A percentile compares a stretch with the other conserved stretches of the same genome.
Evolutionary conservation across 2,113 vertebrate genomes (phyloP).

Genomic region (Orycteropus afer): DNA sequence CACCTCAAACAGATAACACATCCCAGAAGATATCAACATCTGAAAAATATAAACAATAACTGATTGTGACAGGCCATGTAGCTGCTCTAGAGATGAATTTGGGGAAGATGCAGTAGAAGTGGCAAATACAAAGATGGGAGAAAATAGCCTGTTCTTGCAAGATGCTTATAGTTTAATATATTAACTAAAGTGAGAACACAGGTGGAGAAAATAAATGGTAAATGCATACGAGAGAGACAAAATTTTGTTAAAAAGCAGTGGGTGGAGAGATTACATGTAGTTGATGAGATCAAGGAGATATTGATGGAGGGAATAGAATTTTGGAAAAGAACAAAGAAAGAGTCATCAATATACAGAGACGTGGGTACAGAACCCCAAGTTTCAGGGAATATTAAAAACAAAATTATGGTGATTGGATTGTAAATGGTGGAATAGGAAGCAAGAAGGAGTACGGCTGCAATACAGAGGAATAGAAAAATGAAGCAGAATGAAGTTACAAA

Average conservation of each 20-base stretch:
- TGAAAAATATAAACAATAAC: background rate
- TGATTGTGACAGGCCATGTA: background rate
- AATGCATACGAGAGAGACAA: background rate
- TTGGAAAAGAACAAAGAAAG: background rate
- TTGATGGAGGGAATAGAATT: background rate
- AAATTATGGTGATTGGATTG: accelerated
- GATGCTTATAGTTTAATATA: background rate
- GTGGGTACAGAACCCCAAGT: no score
- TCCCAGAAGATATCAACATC: background rate
- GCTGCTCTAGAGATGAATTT: background rate
- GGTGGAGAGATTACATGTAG: background rate
- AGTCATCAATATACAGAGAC: background rate
- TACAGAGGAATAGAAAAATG: background rate
- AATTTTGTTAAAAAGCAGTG: background rate
- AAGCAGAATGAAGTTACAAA: background rate
- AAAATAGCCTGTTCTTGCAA: background rate
- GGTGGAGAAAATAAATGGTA: background rate
- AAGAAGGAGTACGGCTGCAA: background rate
- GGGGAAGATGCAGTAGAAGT: background rate
- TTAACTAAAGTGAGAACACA: background rate
- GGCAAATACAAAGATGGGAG: no score
- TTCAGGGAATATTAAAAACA: background rate
- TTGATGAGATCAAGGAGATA: background rate
- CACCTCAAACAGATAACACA: background rate
- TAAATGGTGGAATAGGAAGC: background rate